These are phyloP conservation scores for Peribatodes rhomboidaria DNA, from an alignment of 2,888 invertebrate genomes.

Conservation along the genomic window DNA sequence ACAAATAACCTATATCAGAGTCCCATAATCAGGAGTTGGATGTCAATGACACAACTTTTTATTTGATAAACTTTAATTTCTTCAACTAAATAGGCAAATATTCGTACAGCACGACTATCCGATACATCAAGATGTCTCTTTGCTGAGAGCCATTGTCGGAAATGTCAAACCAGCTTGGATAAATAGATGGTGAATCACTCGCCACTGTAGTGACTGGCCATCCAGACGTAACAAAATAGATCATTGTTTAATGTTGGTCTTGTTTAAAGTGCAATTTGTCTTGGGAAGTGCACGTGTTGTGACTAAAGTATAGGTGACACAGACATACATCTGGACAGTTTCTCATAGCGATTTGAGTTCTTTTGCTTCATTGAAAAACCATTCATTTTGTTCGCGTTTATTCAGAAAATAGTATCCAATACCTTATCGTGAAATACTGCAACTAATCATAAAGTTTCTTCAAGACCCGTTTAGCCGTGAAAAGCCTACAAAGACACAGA, in stretches of 20 bases:
- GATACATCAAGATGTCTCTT: conserved; percentile 41
- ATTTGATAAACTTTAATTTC: not conserved
- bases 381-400: no score
- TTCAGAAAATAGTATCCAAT: no score
- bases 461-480: no score
- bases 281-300: conserved; percentile 5
- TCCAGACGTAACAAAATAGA: conserved; percentile 17
- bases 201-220: conserved; percentile 23
- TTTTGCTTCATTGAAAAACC: not conserved
- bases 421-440: no score
- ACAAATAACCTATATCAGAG: not conserved
- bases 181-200: conserved; percentile 61
- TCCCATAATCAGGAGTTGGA: not conserved
- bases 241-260: conserved; percentile 17
- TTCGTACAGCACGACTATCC: not conserved
- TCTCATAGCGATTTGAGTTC: not conserved
- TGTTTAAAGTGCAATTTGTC: conserved; percentile 24
- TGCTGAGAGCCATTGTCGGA: conserved; percentile 45
- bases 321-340: not conserved
- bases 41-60: not conserved
- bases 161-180: conserved; percentile 56
- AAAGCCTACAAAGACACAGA: no score
- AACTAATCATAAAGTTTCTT: no score
- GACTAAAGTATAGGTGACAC: not conserved
- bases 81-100: not conserved